phyloP scores from a whole-genome alignment of 2,113 vertebrate species.

The Rhagologus leucostigma region DNA sequence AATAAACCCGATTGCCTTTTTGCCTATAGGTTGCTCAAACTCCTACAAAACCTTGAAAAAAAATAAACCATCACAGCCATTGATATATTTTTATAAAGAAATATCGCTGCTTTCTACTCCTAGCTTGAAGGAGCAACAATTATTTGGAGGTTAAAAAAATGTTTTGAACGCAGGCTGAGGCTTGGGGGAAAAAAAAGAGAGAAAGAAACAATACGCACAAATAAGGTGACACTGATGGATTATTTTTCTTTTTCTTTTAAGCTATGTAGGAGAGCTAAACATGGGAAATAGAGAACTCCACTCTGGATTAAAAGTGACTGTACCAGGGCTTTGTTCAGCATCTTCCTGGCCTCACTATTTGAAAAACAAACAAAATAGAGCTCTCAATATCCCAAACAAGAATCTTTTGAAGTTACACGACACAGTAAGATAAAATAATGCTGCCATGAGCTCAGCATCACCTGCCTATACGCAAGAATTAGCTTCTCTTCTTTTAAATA shows the following conservation, averaged over 20 bases:
- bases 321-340: slow-evolving; percentile 4
- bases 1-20: slow-evolving; percentile 85
- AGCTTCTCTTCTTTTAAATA: neutral
- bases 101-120: neutral
- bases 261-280: neutral
- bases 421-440: neutral
- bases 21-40: slow-evolving; percentile 80
- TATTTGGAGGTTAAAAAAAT: slow-evolving; percentile 26
- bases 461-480: neutral
- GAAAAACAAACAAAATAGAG: neutral
- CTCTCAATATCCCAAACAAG: neutral
- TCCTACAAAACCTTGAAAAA: slow-evolving; percentile 49
- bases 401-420: neutral
- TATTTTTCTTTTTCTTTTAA: neutral
- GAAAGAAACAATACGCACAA: neutral
- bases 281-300: neutral
- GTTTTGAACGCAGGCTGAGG: neutral
- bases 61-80: neutral
- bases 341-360: neutral
- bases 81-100: slow-evolving; percentile 54
- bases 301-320: slow-evolving; percentile 8
- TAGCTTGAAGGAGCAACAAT: slow-evolving; percentile 14
- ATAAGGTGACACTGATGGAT: slow-evolving; percentile 15
- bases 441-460: neutral
- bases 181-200: neutral